These are phyloP conservation scores for Escarpia spicata DNA, from an alignment of 2,888 invertebrate genomes.

Conservation along the genomic window DNA sequence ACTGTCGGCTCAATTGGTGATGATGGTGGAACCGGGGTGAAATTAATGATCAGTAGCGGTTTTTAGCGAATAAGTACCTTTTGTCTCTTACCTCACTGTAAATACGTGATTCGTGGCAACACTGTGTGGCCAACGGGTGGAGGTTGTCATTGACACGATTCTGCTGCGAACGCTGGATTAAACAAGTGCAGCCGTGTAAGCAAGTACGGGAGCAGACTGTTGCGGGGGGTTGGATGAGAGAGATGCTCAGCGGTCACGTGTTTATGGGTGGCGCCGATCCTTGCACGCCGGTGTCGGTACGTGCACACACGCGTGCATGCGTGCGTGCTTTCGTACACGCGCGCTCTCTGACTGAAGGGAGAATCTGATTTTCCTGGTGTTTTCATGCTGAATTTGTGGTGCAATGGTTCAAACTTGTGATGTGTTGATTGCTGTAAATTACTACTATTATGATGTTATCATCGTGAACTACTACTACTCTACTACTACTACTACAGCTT, in stretches of 20 bases:
- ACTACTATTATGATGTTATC: not conserved
- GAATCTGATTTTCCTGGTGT: not conserved
- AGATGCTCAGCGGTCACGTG: not conserved
- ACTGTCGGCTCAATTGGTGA: not conserved
- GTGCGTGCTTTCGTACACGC: not conserved
- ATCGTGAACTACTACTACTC: not conserved
- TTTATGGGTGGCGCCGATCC: not conserved
- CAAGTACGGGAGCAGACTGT: not conserved
- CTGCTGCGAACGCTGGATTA: not conserved
- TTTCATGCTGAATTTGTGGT: slow-evolving; percentile 6
- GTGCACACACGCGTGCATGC: not conserved
- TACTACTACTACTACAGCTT: not conserved
- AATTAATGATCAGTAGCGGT: not conserved
- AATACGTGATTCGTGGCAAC: not conserved
- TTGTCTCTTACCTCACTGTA: not conserved
- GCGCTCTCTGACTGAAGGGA: not conserved
- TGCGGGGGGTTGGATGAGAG: not conserved
- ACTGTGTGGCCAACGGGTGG: not conserved
- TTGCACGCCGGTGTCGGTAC: not conserved
- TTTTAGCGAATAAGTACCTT: not conserved
- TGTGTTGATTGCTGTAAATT: not conserved
- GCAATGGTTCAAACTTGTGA: not conserved
- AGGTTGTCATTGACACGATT: not conserved
- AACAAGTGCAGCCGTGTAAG: not conserved
- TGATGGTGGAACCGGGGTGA: not conserved